These are phyloP conservation scores for Loxodonta africana DNA, from an alignment of 2,113 vertebrate species.

Conservation along the genomic window DNA sequence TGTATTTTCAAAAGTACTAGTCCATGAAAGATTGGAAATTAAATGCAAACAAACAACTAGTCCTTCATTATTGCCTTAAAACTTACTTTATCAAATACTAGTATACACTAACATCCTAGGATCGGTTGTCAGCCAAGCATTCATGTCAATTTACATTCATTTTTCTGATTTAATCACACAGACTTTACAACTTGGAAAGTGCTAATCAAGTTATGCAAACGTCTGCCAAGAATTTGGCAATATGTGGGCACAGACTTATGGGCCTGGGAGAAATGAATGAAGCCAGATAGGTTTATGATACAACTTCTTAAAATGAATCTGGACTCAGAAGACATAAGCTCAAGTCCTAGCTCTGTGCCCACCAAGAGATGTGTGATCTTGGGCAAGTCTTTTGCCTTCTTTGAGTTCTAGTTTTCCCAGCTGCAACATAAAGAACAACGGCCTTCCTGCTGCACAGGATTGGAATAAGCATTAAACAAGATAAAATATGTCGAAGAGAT, in stretches of 20 bases:
- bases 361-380: background rate
- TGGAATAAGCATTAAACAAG: background rate
- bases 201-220: background rate
- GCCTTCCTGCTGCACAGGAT: background rate
- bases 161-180: conserved; percentile 25
- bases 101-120: background rate
- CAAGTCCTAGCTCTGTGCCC: background rate
- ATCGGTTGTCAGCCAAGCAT: background rate
- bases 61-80: background rate
- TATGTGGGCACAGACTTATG: background rate
- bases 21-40: background rate
- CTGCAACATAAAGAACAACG: background rate
- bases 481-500: background rate
- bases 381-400: background rate
- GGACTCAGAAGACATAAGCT: background rate
- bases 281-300: background rate
- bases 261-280: conserved; percentile 3
- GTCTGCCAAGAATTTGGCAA: conserved; percentile 1
- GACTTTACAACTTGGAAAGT: background rate
- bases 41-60: background rate
- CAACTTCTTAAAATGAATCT: conserved; percentile 24
- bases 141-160: background rate
- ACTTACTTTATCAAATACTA: background rate
- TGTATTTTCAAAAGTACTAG: background rate
- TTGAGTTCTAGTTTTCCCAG: background rate